phyloP scores from a whole-genome alignment of 1,140 invertebrate species.

The Eumaeus atala region DNA sequence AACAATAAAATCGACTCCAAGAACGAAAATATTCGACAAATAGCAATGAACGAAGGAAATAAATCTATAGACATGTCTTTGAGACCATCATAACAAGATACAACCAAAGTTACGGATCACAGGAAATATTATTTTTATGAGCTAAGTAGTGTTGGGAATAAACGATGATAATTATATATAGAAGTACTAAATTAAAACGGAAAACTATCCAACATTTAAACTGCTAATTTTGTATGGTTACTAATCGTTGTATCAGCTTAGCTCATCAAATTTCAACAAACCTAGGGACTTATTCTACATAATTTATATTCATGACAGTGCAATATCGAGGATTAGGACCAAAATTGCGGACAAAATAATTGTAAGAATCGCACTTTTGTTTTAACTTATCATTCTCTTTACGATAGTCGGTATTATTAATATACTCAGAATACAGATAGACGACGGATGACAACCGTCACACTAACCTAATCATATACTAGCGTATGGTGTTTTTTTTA shows the following conservation, averaged over 20 bases:
- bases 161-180: constrained; percentile 16
- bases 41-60: constrained; percentile 34
- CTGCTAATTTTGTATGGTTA: constrained; percentile 38
- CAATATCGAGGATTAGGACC: constrained; percentile 8
- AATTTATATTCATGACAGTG: constrained; percentile 19
- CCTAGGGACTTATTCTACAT: constrained; percentile 26
- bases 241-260: constrained; percentile 64
- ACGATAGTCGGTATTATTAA: constrained; percentile 17
- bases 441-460: constrained; percentile 26
- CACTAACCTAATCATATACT: constrained; percentile 37
- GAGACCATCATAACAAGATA: constrained; percentile 42
- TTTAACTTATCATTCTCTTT: not conserved
- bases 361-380: not conserved
- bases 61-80: constrained; percentile 41
- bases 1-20: constrained; percentile 24
- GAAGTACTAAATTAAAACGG: constrained; percentile 19
- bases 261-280: constrained; percentile 52
- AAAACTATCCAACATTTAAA: constrained; percentile 27
- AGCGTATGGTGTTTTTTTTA: constrained; percentile 62
- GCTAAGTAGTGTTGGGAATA: constrained; percentile 28
- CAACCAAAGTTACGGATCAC: constrained; percentile 49
- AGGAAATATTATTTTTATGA: constrained; percentile 34
- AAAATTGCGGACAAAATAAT: constrained; percentile 23
- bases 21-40: constrained; percentile 20
- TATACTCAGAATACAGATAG: constrained; percentile 28